phyloP scores from a whole-genome alignment of 2,797 vertebrate species.

The Malacoraja senta region DNA sequence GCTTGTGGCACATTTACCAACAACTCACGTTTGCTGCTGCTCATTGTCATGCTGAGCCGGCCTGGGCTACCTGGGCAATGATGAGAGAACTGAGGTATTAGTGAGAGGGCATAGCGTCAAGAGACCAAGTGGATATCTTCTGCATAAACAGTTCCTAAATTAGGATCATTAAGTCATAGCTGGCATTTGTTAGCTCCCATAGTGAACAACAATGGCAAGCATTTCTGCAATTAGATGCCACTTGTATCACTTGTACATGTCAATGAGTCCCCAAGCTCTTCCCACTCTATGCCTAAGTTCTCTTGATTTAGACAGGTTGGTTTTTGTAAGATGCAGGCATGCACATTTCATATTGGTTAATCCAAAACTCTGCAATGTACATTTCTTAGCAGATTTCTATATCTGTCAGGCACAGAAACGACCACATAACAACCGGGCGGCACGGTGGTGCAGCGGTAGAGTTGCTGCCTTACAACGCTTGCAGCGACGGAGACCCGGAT shows the following conservation, averaged over 20 bases:
- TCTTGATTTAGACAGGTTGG: not conserved
- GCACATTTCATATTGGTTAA: not conserved
- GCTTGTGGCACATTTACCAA: conserved; percentile 19
- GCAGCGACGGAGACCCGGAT: no score
- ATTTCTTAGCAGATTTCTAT: not conserved
- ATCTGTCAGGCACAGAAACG: not conserved
- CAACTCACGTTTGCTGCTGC: not conserved
- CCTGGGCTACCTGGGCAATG: not conserved
- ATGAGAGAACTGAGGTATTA: not conserved
- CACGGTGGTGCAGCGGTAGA: no score
- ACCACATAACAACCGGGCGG: not conserved
- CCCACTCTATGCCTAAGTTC: not conserved
- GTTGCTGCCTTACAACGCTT: no score
- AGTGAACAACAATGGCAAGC: not conserved
- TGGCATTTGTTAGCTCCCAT: not conserved
- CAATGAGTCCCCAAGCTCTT: not conserved
- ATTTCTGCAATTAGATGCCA: not conserved
- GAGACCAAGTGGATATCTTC: not conserved
- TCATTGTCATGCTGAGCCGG: not conserved
- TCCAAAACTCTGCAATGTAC: not conserved
- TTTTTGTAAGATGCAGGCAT: not conserved
- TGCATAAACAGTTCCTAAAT: not conserved
- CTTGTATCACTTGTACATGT: no score
- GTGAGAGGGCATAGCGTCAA: not conserved
- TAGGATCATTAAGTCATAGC: not conserved